Base-by-base conservation (phyloP, 2,113 vertebrate species). In the Andinoacara biseriatus region DNA sequence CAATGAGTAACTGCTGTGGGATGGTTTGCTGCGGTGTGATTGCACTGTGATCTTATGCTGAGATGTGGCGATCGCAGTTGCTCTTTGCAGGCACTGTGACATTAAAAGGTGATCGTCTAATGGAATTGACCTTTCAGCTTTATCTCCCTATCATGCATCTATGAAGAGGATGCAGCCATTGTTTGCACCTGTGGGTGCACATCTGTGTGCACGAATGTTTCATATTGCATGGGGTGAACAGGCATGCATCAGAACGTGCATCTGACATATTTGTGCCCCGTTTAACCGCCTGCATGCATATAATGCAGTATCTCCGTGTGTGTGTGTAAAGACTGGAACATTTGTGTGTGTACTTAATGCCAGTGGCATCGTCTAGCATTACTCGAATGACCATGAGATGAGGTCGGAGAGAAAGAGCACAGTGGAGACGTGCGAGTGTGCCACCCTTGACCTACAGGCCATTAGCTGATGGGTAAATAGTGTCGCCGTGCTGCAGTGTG, bases 61-160 rank as follows among this genome's bases (percentile, higher is more conserved):
- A 81, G 85, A 82, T 31, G 35, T 38, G 74, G 62, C 80, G 80
- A 77, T 79, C 29, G 22, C 80, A 31, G 78, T 69, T 84, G 91
- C 91, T 90, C 84, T 91, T 94, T 92, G 56, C 74, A 84, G 82
- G 61, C 78, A 67, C 80, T 62, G 77, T 93, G 94, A 91, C 92
- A 94, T 94, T 93, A 94, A 93, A 92, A 91, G 78, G 87, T 84
- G 91, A 87, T 81, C 24, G 76, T 91, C 87, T 93, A 93, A 94
- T 93, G 92, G 92, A 93, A 54, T 18, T 88, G 92, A 94, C 94
- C 92, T 94, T 92, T 93, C 80, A 58, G 88, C 82, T 83, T 87
- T 83, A 86, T 93, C 91, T 89, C 74, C 76, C 81, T 54, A 92
- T 92, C 90, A 92, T 89, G 88, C 89, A 90, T 91, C 87, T 90